Percentiles rank a stretch among this genome's conserved stretches.
phyloP scores from a whole-genome alignment of 2,113 vertebrate species.

The Myotis yumanensis region DNA sequence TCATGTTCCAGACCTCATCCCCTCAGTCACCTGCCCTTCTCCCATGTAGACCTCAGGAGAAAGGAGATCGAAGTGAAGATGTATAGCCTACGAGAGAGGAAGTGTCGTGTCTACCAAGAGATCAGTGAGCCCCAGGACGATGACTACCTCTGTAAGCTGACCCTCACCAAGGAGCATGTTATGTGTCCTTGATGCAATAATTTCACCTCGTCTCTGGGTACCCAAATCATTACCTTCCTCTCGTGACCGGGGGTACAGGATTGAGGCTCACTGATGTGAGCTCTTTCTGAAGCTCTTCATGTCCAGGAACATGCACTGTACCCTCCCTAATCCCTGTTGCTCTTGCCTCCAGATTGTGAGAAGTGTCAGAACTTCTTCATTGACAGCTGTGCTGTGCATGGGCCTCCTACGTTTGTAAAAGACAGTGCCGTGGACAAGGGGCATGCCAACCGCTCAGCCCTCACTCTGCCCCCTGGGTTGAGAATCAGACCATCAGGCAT shows the following conservation, averaged over 20 bases:
- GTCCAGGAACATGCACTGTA: not conserved
- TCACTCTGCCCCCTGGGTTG: conserved; percentile 87
- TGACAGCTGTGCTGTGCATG: conserved; percentile 80
- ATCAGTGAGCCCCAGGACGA: conserved; percentile 74
- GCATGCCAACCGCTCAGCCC: conserved; percentile 82
- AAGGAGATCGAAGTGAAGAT: not conserved
- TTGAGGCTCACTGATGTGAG: not conserved
- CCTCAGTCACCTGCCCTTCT: not conserved
- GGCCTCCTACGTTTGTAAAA: conserved; percentile 83
- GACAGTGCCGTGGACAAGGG: conserved; percentile 81
- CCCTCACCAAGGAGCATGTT: not conserved
- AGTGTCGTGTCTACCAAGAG: conserved; percentile 58
- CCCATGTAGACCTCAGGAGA: conserved; percentile 3
- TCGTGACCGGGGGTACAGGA: not conserved
- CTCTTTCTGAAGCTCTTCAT: not conserved
- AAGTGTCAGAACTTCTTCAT: conserved; percentile 85
- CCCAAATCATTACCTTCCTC: not conserved
- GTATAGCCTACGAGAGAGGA: conserved; percentile 70
- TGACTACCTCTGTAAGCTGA: conserved; percentile 76
- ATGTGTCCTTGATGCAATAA: not conserved
- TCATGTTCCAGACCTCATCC: not conserved
- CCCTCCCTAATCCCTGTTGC: not conserved
- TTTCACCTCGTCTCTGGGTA: not conserved
- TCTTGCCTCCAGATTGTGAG: conserved; percentile 84
- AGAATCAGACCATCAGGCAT: conserved; percentile 85